Base-by-base conservation (phyloP, 2,888 invertebrate genomes). In the Nomada flava region DNA sequence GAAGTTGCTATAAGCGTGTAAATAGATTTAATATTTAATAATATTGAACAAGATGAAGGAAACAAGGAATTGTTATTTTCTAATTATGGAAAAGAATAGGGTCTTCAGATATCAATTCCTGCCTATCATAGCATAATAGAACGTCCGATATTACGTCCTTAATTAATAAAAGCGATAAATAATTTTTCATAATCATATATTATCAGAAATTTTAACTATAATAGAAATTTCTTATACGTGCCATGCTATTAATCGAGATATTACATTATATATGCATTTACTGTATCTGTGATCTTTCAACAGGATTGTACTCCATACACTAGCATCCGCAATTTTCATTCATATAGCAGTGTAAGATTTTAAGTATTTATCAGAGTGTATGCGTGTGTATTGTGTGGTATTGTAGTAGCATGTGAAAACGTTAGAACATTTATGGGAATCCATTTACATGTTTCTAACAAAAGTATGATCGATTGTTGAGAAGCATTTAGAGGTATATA, bases 371-470 rank as follows among this genome's bases (percentile, higher is more conserved):
- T 85, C 73, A 60, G 23, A 64, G 78, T 36, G 36, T 53, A 74
- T 68, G 72, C 76, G 67, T 77, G 77, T 75, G 57, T 44, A 63
- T 62, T 63, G 73, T 75, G 55, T 29, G 59, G 52, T 62, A 20
- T 72, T 59, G 36, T 59, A 63, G n/a, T 55, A 73, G 63, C 26
- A 63, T 67, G 75, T 79, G 74, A 67, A 75, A 68, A 75, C 60
- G 47, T 76, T 78, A 55, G 62, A 69, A 82, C 52, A 60, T 86
- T 74, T 71, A 81, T 60, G 79, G 67, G 68, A 74, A 73, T 86
- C 80, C 70, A 84, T 90, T 90, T 88, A 85, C 88, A 89, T 86
- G 80, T 90, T 91, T 90, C 74, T 87, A 88, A 87, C 86, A 86
- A 89, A 83, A 82, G 76, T 73, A 76, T 57, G 76, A 73, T 73